These are phyloP conservation scores for Anser brachyrhynchus DNA, from an alignment of 2,113 vertebrate genomes.

Conservation along the genomic window DNA sequence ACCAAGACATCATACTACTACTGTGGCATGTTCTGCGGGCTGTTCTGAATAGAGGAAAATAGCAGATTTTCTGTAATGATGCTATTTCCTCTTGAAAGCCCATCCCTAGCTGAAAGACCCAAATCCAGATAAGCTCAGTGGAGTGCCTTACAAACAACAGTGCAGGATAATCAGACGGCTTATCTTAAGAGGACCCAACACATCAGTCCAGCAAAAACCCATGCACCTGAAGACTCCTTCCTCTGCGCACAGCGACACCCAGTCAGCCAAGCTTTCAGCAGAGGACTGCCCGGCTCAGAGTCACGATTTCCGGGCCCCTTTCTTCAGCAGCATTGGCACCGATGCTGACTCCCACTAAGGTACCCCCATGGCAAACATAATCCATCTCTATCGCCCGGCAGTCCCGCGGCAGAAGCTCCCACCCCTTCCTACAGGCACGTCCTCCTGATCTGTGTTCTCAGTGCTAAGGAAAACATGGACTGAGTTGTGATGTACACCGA, in stretches of 20 bases:
- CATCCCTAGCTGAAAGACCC: neutral
- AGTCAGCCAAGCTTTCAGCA: neutral
- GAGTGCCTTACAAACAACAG: neutral
- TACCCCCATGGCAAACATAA: neutral
- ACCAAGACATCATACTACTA: fast-evolving
- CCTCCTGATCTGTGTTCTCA: neutral
- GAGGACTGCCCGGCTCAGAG: neutral
- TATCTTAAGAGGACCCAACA: neutral
- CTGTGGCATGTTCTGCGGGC: neutral
- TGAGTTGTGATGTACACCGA: neutral
- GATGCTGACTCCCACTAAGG: neutral
- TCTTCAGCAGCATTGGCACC: neutral
- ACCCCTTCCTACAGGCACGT: neutral
- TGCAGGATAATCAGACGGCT: neutral
- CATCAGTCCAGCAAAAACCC: neutral
- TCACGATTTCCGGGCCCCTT: neutral
- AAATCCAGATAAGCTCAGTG: neutral
- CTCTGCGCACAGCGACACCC: neutral
- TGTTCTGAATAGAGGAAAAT: neutral
- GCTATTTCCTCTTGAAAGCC: neutral
- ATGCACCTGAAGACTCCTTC: neutral
- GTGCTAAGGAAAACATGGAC: neutral
- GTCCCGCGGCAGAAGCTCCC: neutral
- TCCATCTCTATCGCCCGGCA: neutral
- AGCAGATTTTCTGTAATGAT: neutral